A percentile compares a stretch with the other conserved stretches of the same genome.
phyloP scores from a whole-genome alignment of 2,888 invertebrate genomes.

The Pachliopta kotzebuea region DNA sequence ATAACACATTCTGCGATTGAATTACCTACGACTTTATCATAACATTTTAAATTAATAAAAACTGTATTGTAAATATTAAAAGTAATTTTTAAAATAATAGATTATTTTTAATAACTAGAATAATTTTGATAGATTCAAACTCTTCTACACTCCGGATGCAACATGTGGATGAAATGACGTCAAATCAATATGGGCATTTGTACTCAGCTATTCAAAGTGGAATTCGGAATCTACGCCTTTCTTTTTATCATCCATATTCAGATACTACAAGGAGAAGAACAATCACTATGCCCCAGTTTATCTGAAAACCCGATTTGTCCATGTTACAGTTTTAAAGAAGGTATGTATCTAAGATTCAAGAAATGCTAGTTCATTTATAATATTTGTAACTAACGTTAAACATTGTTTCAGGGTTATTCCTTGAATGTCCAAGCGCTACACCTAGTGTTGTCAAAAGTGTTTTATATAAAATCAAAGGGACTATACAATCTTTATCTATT shows the following conservation, averaged over 20 bases:
- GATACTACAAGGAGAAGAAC: conserved; percentile 79
- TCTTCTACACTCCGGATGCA: conserved; percentile 53
- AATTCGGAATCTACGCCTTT: conserved; percentile 80
- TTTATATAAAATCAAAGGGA: conserved; percentile 84
- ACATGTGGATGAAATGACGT: conserved; percentile 74
- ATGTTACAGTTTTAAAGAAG: conserved; percentile 96
- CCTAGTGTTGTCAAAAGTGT: conserved; percentile 87
- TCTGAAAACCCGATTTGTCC: conserved; percentile 91
- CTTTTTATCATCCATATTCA: conserved; percentile 69
- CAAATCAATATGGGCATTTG: conserved; percentile 61
- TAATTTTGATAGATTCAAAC: conserved; percentile 34
- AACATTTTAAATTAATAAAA: not conserved
- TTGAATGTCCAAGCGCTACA: conserved; percentile 93
- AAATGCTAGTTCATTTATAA: not conserved
- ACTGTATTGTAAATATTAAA: too few relatives aligned
- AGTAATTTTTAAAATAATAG: not conserved
- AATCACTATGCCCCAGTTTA: conserved; percentile 85
- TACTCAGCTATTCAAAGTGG: conserved; percentile 62
- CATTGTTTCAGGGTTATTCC: conserved; percentile 84
- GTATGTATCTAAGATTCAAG: conserved; percentile 48
- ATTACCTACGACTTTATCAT: not conserved
- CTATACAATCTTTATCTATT: conserved; percentile 91
- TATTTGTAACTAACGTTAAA: conserved; percentile 32
- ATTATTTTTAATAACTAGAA: not conserved
- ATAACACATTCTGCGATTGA: not conserved